These are phyloP conservation scores for Danio jaintianensis DNA, from an alignment of 2,797 vertebrate species.

Conservation along the genomic window DNA sequence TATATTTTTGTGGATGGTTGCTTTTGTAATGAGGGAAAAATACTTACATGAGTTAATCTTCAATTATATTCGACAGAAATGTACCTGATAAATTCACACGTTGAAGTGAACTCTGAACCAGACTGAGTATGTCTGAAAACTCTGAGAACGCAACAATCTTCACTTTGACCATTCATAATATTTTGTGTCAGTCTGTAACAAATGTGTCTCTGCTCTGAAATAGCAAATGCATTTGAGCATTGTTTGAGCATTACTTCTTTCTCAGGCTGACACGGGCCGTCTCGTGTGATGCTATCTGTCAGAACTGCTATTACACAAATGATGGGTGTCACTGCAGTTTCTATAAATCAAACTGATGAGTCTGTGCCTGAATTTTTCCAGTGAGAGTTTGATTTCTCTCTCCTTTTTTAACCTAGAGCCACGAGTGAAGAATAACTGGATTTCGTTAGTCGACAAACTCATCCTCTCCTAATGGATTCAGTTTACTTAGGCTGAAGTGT, in stretches of 20 bases:
- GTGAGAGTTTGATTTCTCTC: slow-evolving; percentile 56
- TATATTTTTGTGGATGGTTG: not conserved
- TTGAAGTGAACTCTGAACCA: slow-evolving; percentile 25
- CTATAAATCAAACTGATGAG: slow-evolving; percentile 62
- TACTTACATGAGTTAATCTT: not conserved
- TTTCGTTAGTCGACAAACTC: slow-evolving; percentile 51
- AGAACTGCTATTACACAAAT: slow-evolving; percentile 59
- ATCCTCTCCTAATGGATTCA: slow-evolving; percentile 33
- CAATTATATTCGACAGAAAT: not conserved
- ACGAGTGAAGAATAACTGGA: slow-evolving; percentile 52
- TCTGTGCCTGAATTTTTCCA: slow-evolving; percentile 53
- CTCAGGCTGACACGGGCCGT: slow-evolving; percentile 41
- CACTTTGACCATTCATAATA: slow-evolving; percentile 46
- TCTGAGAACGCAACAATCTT: slow-evolving; percentile 11
- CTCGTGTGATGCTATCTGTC: slow-evolving; percentile 53
- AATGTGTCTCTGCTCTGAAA: slow-evolving; percentile 48
- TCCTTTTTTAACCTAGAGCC: slow-evolving; percentile 48
- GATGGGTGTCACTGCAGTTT: slow-evolving; percentile 56
- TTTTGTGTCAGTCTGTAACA: slow-evolving; percentile 52
- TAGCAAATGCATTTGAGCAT: slow-evolving; percentile 47
- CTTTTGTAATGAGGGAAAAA: not conserved
- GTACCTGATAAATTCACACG: not conserved
- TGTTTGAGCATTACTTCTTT: slow-evolving; percentile 48
- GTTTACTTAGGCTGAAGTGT: slow-evolving; percentile 5
- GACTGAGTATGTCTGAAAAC: slow-evolving; percentile 4